Evolutionary conservation across 1,140 invertebrate genomes (phyloP).

Genomic region (Drosophila jambulina): DNA sequence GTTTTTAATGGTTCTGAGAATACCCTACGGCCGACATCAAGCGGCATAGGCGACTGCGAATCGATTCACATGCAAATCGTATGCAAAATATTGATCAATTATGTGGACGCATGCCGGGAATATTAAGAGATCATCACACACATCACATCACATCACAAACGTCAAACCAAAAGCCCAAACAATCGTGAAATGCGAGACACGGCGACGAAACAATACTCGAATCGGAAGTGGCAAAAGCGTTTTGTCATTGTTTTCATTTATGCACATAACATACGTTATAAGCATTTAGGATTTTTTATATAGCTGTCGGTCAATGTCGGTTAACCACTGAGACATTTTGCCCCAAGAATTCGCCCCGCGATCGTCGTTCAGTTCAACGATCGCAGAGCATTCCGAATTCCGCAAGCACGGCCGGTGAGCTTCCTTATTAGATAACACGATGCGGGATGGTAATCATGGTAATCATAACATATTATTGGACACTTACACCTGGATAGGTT

Average conservation of each 20-base stretch:
- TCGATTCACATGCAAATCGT: conserved; percentile 64
- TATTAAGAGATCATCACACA: conserved; percentile 31
- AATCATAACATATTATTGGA: not conserved
- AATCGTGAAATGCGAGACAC: conserved; percentile 39
- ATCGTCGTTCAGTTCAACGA: conserved; percentile 59
- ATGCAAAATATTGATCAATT: conserved; percentile 55
- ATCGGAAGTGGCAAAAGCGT: conserved; percentile 73
- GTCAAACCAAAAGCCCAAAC: conserved; percentile 33
- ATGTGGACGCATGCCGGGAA: conserved; percentile 70
- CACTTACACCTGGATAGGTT: conserved; percentile 81
- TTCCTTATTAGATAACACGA: conserved; percentile 11
- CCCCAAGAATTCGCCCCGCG: conserved; percentile 53
- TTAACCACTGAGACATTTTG: conserved; percentile 64
- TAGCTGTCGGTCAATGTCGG: conserved; percentile 78
- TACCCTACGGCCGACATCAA: conserved; percentile 3
- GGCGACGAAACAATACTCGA: conserved; percentile 37
- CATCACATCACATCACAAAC: conserved; percentile 2
- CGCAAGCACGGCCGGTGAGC: conserved; percentile 20
- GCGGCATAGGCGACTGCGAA: not conserved
- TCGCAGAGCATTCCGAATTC: conserved; percentile 36
- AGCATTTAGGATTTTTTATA: conserved; percentile 42
- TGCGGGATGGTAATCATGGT: conserved; percentile 9
- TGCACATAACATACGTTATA: conserved; percentile 36
- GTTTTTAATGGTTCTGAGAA: conserved; percentile 23
- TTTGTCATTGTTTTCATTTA: conserved; percentile 73